phyloP scores from a whole-genome alignment of 2,888 invertebrate species.

The Carterocephalus palaemon region DNA sequence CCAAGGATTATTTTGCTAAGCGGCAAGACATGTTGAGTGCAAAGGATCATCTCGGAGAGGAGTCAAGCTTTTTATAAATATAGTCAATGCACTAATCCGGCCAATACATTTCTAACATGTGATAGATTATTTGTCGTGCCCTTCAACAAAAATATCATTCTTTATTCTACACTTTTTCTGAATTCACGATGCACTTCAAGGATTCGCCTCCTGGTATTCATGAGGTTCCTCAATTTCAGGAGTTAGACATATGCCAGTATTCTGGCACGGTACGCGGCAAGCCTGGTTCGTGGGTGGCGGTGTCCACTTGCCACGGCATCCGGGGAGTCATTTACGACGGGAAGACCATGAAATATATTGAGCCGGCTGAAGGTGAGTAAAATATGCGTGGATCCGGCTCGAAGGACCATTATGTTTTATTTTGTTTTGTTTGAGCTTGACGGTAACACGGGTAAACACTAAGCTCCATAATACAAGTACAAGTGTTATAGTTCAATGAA shows the following conservation, averaged over 20 bases:
- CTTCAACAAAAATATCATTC: neutral
- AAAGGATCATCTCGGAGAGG: too few species aligned
- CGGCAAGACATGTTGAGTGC: too few species aligned
- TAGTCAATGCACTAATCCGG: neutral
- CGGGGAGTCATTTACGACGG: conserved; percentile 91
- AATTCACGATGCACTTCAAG: too few species aligned
- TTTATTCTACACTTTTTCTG: too few species aligned
- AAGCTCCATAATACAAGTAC: too few species aligned
- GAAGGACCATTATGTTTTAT: neutral
- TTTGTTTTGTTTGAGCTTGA: too few species aligned
- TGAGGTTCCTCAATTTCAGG: conserved; percentile 71
- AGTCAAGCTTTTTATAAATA: too few species aligned
- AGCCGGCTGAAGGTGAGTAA: conserved; percentile 55
- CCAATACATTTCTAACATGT: neutral
- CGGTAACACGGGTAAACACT: too few species aligned
- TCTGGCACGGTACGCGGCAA: conserved; percentile 85
- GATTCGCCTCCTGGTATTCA: too few species aligned
- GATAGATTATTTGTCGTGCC: too few species aligned
- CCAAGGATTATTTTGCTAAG: too few species aligned
- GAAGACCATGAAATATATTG: conserved; percentile 84
- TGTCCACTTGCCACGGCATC: conserved; percentile 89
- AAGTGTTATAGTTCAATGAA: too few species aligned
- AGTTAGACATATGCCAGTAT: conserved; percentile 87
- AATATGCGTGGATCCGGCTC: neutral
- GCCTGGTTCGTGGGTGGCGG: conserved; percentile 87